phyloP scores from a whole-genome alignment of 2,113 vertebrate genomes.

The Dipodomys merriami region DNA sequence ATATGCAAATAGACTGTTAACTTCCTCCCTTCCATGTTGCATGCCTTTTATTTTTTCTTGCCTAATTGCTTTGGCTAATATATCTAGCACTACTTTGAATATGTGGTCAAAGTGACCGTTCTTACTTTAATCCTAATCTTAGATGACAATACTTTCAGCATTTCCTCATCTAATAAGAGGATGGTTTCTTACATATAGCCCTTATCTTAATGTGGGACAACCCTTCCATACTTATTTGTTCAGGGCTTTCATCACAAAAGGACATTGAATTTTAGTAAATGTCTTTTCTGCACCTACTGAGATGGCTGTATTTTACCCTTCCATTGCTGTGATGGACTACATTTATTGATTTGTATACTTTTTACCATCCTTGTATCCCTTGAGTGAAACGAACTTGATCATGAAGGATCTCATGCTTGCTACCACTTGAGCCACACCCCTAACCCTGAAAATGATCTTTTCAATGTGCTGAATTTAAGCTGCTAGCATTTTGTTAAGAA shows the following conservation, averaged over 20 bases:
- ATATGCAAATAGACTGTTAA: not conserved
- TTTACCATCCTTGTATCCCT: too few relatives aligned
- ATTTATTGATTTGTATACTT: too few relatives aligned
- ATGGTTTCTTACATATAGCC: not conserved
- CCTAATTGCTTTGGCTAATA: not conserved
- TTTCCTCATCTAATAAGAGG: not conserved
- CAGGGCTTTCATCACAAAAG: not conserved
- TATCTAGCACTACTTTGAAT: not conserved
- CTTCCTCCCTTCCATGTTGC: not conserved
- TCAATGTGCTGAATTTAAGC: too few relatives aligned
- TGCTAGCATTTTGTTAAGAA: too few relatives aligned
- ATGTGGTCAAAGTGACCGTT: not conserved
- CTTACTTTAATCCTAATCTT: not conserved
- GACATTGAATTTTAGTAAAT: not conserved
- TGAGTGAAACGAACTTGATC: too few relatives aligned
- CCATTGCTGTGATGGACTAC: too few relatives aligned
- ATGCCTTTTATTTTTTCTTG: not conserved
- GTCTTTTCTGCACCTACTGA: too few relatives aligned
- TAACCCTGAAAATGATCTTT: too few relatives aligned
- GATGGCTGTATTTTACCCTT: too few relatives aligned
- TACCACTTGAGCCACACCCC: too few relatives aligned
- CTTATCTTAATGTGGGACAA: not conserved
- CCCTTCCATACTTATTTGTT: not conserved
- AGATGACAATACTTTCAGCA: not conserved
- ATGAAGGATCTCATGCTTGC: too few relatives aligned